Conservation (phyloP, 1,140 invertebrate species). For the Rhizoglyphus robini region DNA sequence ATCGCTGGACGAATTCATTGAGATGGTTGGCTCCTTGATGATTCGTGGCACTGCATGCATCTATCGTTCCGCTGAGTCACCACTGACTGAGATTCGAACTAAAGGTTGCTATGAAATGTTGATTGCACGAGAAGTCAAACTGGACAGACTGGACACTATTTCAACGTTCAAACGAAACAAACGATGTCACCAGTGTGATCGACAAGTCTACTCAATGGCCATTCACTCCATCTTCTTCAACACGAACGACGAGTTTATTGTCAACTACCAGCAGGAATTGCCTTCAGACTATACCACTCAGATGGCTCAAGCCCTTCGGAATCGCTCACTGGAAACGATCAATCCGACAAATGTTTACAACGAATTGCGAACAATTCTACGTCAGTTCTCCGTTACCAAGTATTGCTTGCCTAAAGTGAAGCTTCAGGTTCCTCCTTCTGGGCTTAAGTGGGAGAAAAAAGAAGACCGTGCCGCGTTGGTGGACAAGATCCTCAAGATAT, state of each 20-base stretch:
- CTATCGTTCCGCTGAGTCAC: not conserved
- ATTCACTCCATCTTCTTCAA: not conserved
- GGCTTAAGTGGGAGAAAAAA: conserved; percentile 9
- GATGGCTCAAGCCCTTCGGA: not conserved
- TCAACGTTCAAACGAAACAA: not conserved
- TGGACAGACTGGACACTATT: not conserved
- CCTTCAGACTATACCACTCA: not conserved
- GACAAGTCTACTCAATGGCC: too few species aligned
- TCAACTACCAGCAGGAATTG: not conserved
- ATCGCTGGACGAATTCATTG: not conserved
- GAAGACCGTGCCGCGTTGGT: conserved; percentile 17
- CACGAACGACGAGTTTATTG: not conserved
- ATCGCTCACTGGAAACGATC: not conserved
- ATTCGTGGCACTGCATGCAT: not conserved
- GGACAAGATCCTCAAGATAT: conserved; percentile 21
- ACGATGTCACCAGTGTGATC: not conserved
- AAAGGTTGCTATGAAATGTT: not conserved
- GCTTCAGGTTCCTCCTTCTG: not conserved
- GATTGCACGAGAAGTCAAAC: not conserved
- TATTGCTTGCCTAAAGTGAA: not conserved
- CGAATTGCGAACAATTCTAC: not conserved
- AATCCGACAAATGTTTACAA: not conserved
- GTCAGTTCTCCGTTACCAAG: not conserved
- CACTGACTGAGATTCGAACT: not conserved
- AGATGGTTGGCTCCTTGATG: not conserved